Percentiles rank a stretch among this genome's conserved stretches.
phyloP scores from a whole-genome alignment of 2,113 vertebrate species.

The Mus pahari region DNA sequence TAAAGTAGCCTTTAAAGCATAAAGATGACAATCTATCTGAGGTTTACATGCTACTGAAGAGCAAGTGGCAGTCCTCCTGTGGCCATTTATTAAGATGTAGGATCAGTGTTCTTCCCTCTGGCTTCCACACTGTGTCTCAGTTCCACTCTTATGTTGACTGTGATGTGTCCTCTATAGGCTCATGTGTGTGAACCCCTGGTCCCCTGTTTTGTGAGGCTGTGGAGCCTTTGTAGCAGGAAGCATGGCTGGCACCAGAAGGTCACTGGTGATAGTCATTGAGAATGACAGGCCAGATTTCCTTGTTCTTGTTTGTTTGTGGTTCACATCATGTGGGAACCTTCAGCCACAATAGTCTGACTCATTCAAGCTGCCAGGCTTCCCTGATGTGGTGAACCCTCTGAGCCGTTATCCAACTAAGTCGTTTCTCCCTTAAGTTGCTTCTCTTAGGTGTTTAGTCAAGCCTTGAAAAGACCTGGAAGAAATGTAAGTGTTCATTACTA shows the following conservation, averaged over 20 bases:
- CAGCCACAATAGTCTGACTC: no score
- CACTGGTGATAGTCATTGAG: neutral
- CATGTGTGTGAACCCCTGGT: neutral
- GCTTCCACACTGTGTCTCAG: neutral
- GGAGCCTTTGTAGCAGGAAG: neutral
- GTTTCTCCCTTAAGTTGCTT: neutral
- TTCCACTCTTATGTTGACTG: neutral
- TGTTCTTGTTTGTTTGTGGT: neutral
- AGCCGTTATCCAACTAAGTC: neutral
- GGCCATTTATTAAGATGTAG: neutral
- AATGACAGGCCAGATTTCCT: neutral
- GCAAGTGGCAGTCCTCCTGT: neutral
- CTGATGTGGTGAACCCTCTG: neutral
- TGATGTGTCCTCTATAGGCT: no score
- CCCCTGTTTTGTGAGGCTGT: neutral
- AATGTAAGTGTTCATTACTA: neutral
- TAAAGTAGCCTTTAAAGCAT: constrained; percentile 35
- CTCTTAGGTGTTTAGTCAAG: neutral
- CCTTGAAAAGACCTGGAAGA: neutral
- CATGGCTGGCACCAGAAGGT: neutral
- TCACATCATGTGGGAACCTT: neutral
- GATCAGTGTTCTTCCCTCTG: neutral
- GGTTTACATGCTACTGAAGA: neutral
- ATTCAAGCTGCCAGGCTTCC: no score
- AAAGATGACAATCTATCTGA: neutral